Conservation (phyloP, 2,797 vertebrate genomes). For the Myripristis murdjan region DNA sequence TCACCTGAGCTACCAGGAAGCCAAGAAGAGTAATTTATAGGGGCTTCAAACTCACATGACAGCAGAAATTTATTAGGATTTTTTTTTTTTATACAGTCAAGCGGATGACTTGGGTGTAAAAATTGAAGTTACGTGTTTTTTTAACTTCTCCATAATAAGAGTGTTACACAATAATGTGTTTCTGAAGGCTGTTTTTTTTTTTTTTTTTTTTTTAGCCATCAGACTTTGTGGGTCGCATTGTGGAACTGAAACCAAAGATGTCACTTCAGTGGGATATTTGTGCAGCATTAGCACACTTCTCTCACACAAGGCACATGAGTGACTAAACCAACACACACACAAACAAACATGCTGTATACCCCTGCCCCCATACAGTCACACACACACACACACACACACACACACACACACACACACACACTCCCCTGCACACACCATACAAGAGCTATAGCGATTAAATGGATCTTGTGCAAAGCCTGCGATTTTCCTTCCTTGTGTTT, state of each 20-base stretch:
- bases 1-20: constrained; percentile 11
- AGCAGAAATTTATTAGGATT: constrained; percentile 5
- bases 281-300: constrained; percentile 39
- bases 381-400: constrained; percentile 16
- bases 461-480: not conserved
- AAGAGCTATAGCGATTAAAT: not conserved
- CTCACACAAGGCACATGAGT: constrained; percentile 1
- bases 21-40: constrained; percentile 35
- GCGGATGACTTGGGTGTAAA: not conserved
- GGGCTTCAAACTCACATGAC: constrained; percentile 5
- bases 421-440: constrained; percentile 3
- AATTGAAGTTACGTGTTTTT: not conserved
- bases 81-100: not conserved
- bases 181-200: too few relatives aligned
- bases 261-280: constrained; percentile 35
- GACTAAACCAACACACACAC: constrained; percentile 6
- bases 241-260: constrained; percentile 57
- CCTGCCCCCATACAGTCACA: constrained; percentile 15
- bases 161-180: constrained; percentile 23
- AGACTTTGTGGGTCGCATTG: constrained; percentile 12
- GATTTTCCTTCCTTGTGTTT: constrained; percentile 11
- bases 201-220: not conserved
- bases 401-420: not conserved
- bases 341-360: not conserved
- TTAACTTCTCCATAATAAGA: constrained; percentile 27